phyloP scores from a whole-genome alignment of 2,113 vertebrate species.

The Tautogolabrus adspersus region DNA sequence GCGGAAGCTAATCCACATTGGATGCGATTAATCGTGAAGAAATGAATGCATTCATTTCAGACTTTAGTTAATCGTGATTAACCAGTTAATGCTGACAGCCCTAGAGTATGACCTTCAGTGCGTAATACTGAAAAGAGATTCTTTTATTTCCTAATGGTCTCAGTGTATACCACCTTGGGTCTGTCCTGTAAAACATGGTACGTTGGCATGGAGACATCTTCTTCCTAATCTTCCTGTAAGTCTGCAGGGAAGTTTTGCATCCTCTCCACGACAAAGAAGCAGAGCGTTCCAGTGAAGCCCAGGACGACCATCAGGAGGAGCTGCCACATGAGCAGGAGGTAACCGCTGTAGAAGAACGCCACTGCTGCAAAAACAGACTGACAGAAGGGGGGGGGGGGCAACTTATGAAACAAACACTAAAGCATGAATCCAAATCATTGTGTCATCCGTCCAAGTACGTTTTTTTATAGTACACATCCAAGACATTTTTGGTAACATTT shows the following conservation, averaged over 20 bases:
- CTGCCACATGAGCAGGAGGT: slow-evolving; percentile 94
- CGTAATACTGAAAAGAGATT: neutral
- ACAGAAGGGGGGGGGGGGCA: neutral
- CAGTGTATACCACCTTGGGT: neutral
- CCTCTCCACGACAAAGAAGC: slow-evolving; percentile 93
- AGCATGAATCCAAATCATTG: no score
- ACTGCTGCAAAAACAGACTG: slow-evolving; percentile 94
- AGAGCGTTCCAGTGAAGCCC: slow-evolving; percentile 91
- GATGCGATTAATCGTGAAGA: no score
- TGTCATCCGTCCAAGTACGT: no score
- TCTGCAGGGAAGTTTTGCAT: slow-evolving; percentile 70
- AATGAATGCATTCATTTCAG: no score
- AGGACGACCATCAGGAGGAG: slow-evolving; percentile 93
- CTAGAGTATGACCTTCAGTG: neutral
- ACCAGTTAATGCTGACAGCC: no score
- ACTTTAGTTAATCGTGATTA: no score
- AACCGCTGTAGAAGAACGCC: slow-evolving; percentile 98
- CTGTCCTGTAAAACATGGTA: slow-evolving; percentile 3
- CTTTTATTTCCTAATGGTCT: neutral
- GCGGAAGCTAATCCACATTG: no score
- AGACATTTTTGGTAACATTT: no score
- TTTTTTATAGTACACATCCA: no score
- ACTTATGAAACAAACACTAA: no score
- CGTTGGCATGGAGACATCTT: neutral
- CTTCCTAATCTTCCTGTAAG: slow-evolving; percentile 68